Base-by-base conservation (phyloP, 92 coral and sea anemone genomes). In the Actinernus sp. region DNA sequence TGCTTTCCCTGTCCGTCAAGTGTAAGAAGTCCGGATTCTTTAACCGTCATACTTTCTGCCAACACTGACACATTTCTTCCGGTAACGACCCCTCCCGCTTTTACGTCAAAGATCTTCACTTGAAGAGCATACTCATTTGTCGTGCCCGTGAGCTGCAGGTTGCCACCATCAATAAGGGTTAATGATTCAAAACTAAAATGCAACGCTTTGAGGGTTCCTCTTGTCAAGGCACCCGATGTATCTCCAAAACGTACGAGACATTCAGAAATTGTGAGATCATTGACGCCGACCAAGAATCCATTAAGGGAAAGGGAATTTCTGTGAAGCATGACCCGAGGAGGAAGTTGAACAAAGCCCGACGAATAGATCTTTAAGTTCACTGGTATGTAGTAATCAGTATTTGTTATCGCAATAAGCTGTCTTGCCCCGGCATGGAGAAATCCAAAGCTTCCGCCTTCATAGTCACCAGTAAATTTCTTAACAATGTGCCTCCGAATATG, bases 381-480 rank as follows among this genome's bases (percentile, higher is more conserved):
- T 8, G 90, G 90, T 43, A 84, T 68, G 58, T 63, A 53, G 29
- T 52, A 56, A 47, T 68, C 70, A 11, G 80, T 65, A 16, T 55
- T 34, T 25, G n/a, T 38, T 32, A 68, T 55, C 3, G 57, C 36
- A 4, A 84, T 13, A n/a, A 68, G 55, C 61, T 84, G 80, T 39
- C 75, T 23, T 20, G 84, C 84, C 18, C 90, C 90, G 29, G 75
- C 60, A 48, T 84, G 90, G 21, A 84, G 61, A 36, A 60, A 61
- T 29, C 90, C 83, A 33, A 58, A 76, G 64, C 74, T 58, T 54
- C 63, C 75, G 1, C 77, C 76, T 7, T 66, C 77, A 49, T 61
- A 41, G 33, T 61, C 82, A 13, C 61, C 84, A 61, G 24, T 46
- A 51, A 68, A 40, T 43, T 46, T 69, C 1, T 45, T 33, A 50